Evolutionary conservation across 1,140 invertebrate species (phyloP), one percentile per base, ranked within the genome.

Genomic region (Macrobrachium nipponense): DNA sequence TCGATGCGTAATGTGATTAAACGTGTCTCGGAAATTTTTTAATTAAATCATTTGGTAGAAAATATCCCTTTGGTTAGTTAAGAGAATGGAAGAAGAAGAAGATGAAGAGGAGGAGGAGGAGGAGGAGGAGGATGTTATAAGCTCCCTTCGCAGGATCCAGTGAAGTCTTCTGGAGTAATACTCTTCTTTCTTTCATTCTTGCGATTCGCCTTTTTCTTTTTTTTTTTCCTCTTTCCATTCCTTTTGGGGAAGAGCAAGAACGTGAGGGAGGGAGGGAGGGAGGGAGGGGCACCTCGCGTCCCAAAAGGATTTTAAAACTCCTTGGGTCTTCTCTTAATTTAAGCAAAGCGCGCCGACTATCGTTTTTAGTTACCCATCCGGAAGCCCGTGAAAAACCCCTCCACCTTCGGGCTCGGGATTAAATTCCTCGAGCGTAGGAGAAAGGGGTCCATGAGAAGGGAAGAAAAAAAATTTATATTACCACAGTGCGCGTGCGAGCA

Each of bases 31-130:
- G 79, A 85, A 85, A 79, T 85, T 85, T 51, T 85, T 85, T 85
- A 85, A 85, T 85, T 85, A 85, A 85, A 85, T 85, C 82, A 85
- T 85, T 85, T 85, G 82, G 82, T 85, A 70, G 82, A 85, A 85
- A 85, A 85, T 85, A 85, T 85, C 82, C 76, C 82, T 76, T 85
- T 85, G 82, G 82, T 85, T 85, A 85, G 75, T 85, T 85, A 85
- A 60, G 82, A 85, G 82, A 85, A 85, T 79, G 82, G 64, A 14
- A 20, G 75, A 61, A 43, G 73, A 75, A 15, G 66, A 36, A 70
- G 68, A 43, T 27, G 36, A 70, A 51, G 51, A 51, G 12, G 51
- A 51, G 51, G 51, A 51, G 51, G 51, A 51, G 51, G 51, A 51
- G 51, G 51, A 51, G 66, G 44, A n/a, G 66, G 43, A 17, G 80